Percentiles rank a stretch among this genome's conserved stretches.
phyloP scores from a whole-genome alignment of 2,888 invertebrate genomes.

The Anoncus sp. region DNA sequence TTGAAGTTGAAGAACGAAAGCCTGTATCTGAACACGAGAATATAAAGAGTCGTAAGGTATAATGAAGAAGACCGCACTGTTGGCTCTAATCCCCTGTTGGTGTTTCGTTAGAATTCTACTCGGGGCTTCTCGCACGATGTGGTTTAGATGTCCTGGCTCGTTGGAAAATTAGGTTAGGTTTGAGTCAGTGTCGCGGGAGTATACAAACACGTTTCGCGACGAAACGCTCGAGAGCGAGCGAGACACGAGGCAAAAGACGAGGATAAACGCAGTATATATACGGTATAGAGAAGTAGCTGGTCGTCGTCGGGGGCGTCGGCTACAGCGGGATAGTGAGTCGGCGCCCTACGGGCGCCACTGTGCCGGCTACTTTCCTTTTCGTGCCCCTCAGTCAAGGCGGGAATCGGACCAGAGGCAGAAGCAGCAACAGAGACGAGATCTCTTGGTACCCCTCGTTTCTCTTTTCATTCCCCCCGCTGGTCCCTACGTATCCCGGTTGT shows the following conservation, averaged over 20 bases:
- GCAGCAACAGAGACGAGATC: slow-evolving; percentile 38
- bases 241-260: slow-evolving; percentile 37
- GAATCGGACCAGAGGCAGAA: slow-evolving; percentile 58
- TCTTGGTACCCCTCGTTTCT: slow-evolving; percentile 42
- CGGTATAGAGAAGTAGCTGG: slow-evolving; percentile 39
- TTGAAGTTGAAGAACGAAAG: neutral
- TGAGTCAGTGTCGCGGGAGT: neutral
- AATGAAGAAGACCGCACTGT: neutral
- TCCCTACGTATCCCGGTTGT: slow-evolving; percentile 13
- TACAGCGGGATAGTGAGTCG: slow-evolving; percentile 74
- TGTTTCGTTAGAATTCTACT: neutral
- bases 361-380: slow-evolving; percentile 74
- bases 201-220: slow-evolving; percentile 13
- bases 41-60: neutral
- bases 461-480: slow-evolving; percentile 30
- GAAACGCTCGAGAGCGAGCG: slow-evolving; percentile 29
- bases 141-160: neutral
- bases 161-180: slow-evolving; percentile 34
- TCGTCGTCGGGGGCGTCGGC: slow-evolving; percentile 68
- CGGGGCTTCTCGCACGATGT: neutral
- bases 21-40: neutral
- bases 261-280: slow-evolving; percentile 19
- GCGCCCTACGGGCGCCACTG: slow-evolving; percentile 79
- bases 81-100: neutral
- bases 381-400: slow-evolving; percentile 59